phyloP scores from a whole-genome alignment of 2,113 vertebrate genomes.

The Eclectus roratus region DNA sequence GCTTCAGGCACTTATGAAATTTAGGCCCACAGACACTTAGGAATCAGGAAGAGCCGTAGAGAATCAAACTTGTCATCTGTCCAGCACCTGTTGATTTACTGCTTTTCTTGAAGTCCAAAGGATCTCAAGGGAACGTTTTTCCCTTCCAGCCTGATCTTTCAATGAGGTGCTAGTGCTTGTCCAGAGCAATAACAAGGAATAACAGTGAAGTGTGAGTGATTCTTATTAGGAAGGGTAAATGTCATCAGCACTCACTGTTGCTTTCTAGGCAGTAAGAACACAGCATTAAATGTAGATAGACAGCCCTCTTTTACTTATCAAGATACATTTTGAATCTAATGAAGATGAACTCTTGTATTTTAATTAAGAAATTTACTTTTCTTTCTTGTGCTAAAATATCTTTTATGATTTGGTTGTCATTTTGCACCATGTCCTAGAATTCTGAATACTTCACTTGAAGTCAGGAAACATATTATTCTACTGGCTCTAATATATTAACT shows the following conservation, averaged over 20 bases:
- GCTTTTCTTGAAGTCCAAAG: conserved; percentile 67
- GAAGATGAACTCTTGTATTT: conserved; percentile 51
- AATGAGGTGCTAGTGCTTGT: conserved; percentile 75
- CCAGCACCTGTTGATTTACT: conserved; percentile 72
- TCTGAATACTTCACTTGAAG: background rate
- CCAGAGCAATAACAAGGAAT: conserved; percentile 74
- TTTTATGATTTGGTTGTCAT: background rate
- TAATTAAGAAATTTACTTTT: conserved; percentile 62
- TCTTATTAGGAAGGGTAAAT: conserved; percentile 77
- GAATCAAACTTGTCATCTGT: conserved; percentile 71
- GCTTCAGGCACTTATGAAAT: conserved; percentile 49
- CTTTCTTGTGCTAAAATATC: background rate
- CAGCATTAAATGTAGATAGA: conserved; percentile 32
- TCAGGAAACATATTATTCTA: background rate
- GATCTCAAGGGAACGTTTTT: conserved; percentile 69
- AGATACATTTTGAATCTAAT: conserved; percentile 37
- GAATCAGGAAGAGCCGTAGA: conserved; percentile 50
- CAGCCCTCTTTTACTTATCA: conserved; percentile 24
- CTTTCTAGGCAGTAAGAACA: conserved; percentile 61
- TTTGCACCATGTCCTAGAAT: background rate
- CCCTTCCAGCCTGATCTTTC: conserved; percentile 76
- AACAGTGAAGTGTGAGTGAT: conserved; percentile 74
- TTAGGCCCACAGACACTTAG: conserved; percentile 17
- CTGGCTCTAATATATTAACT: conserved; percentile 17
- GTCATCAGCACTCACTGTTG: conserved; percentile 72